Percentiles rank a stretch among this genome's conserved stretches.
These are phyloP conservation scores for Chromoteleia sp. DNA, from an alignment of 2,888 invertebrate genomes.

Conservation along the genomic window DNA sequence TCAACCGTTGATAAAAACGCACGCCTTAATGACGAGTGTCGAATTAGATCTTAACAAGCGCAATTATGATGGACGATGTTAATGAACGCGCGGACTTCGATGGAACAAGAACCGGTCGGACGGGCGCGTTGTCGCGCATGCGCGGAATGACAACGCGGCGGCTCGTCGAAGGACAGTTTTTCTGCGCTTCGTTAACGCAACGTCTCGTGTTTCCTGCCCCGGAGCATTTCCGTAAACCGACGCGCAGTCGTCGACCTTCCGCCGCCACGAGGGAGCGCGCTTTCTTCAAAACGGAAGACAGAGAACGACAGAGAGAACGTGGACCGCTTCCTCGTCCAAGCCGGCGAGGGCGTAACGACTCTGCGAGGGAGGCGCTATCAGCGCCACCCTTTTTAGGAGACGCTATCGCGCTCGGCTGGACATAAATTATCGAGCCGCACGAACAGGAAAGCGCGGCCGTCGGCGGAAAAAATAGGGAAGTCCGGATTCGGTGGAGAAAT, in stretches of 20 bases:
- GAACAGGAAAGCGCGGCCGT: background rate
- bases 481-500: background rate
- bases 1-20: slow-evolving; percentile 4
- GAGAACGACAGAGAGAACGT: slow-evolving; percentile 11
- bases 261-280: slow-evolving; percentile 3
- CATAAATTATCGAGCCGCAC: slow-evolving; percentile 6
- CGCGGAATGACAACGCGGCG: slow-evolving; percentile 26
- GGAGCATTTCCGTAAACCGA: slow-evolving; percentile 61
- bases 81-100: slow-evolving; percentile 43
- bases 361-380: slow-evolving; percentile 76
- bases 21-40: background rate
- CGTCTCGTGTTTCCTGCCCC: slow-evolving; percentile 59
- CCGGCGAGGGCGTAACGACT: slow-evolving; percentile 65
- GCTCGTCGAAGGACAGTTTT: slow-evolving; percentile 50
- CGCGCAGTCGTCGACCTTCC: slow-evolving; percentile 59
- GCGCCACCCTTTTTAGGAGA: slow-evolving; percentile 55
- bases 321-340: slow-evolving; percentile 1
- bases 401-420: slow-evolving; percentile 25
- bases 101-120: slow-evolving; percentile 43
- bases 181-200: slow-evolving; percentile 51
- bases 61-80: slow-evolving; percentile 35
- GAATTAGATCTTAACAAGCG: slow-evolving; percentile 16
- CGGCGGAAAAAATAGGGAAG: background rate
- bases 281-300: slow-evolving; percentile 32
- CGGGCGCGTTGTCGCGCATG: slow-evolving; percentile 36